phyloP scores from a whole-genome alignment of 2,888 invertebrate genomes.

The Hetaerina titia region DNA sequence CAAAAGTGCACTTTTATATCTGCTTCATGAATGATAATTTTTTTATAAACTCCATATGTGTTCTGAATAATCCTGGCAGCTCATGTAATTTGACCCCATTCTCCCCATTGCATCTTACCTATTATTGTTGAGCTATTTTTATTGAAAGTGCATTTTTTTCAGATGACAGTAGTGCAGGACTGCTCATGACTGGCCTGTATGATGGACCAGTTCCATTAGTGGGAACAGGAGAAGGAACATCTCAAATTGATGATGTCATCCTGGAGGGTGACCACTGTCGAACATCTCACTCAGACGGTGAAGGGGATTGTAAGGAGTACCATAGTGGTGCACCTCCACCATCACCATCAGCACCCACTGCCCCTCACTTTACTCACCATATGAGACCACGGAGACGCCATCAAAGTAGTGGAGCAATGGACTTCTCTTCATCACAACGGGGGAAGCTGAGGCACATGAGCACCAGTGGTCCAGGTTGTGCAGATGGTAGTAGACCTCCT shows the following conservation, averaged over 20 bases:
- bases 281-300: constrained; percentile 44
- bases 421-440: constrained; percentile 56
- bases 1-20: too few relatives aligned
- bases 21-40: too few relatives aligned
- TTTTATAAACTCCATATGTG: too few relatives aligned
- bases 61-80: too few relatives aligned
- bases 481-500: constrained; percentile 48
- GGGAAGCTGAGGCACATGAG: constrained; percentile 53
- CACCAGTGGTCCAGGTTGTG: constrained; percentile 1
- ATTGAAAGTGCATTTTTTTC: constrained; percentile 71
- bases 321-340: constrained; percentile 38
- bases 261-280: constrained; percentile 8
- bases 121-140: too few relatives aligned
- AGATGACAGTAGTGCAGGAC: constrained; percentile 79
- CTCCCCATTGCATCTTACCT: too few relatives aligned
- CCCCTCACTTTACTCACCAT: constrained; percentile 31
- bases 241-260: constrained; percentile 23
- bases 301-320: constrained; percentile 39
- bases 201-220: constrained; percentile 76
- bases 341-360: constrained; percentile 43
- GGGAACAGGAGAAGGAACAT: constrained; percentile 50
- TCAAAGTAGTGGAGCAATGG: constrained; percentile 65
- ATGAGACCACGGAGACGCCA: constrained; percentile 59
- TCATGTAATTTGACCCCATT: too few relatives aligned
- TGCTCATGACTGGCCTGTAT: constrained; percentile 78